Conservation (phyloP, 30 jellyfish, hydroid and myxozoan genomes). For the Cassiopea xamachana region DNA sequence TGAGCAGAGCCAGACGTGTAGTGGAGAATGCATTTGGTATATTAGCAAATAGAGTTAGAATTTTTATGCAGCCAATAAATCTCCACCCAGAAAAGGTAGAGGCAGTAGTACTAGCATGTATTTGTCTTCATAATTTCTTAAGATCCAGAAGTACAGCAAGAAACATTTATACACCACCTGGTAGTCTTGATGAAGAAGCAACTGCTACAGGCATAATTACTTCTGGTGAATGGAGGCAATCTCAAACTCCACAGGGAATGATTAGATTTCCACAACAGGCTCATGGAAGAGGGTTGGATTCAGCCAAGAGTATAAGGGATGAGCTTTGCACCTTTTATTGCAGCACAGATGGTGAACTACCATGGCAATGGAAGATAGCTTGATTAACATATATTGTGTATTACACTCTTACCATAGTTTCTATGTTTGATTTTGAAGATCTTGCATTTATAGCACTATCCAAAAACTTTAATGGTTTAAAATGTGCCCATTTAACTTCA, state of each 20-base stretch:
- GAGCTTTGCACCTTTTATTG: conserved; percentile 5
- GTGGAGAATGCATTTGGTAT: conserved; percentile 38
- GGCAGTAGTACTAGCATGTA: background rate
- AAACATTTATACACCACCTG: conserved; percentile 9
- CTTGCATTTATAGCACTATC: conserved; percentile 5
- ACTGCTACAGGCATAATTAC: background rate
- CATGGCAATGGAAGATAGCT: conserved; percentile 1
- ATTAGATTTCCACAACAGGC: conserved; percentile 1
- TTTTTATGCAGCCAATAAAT: conserved; percentile 18
- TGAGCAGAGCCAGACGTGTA: conserved; percentile 22
- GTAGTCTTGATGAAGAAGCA: conserved; percentile 5
- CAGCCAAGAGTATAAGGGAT: background rate
- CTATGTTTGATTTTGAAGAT: conserved; percentile 6
- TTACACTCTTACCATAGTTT: background rate
- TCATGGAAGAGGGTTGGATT: conserved; percentile 6
- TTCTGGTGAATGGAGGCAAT: conserved; percentile 15
- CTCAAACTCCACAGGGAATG: conserved; percentile 9
- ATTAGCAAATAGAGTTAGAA: conserved; percentile 16
- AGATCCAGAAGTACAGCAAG: background rate
- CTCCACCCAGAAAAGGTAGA: conserved; percentile 27
- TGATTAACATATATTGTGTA: background rate
- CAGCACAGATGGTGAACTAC: conserved; percentile 2
- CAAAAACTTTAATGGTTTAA: background rate
- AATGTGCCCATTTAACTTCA: background rate
- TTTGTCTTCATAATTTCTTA: conserved; percentile 7